Base-by-base conservation (phyloP, 2,797 vertebrate genomes). In the Diglossa cyanea region DNA sequence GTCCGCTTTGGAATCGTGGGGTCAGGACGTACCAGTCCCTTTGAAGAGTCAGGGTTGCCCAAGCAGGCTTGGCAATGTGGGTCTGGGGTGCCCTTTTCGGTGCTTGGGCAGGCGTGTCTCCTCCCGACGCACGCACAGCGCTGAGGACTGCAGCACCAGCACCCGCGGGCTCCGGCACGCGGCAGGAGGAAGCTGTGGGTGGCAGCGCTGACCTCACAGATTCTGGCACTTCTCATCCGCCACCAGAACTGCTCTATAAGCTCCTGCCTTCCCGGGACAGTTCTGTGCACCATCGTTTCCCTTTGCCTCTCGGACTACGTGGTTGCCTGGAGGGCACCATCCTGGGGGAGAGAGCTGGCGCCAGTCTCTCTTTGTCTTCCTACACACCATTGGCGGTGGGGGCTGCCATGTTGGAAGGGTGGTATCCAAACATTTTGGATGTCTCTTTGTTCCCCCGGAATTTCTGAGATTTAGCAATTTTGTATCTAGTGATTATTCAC, bases 101-200 rank as follows among this genome's bases (percentile, higher is more conserved):
- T 24, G 24, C 58, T 24, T 21, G 66, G 39, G 28, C 33, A 18
- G 57, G 23, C 0, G 0, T 3, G 44, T 12, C 14, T 65, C 17
- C 31, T 65, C 35, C 60, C 0, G 1, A 5, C 4, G 2, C 18
- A 2, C 0, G 3, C 24, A 8, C 50, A 24, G 24, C 0, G 0
- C 57, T 13, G 40, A 4, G 15, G 19, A 8, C 33, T 26, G 57
- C 30, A 3, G 50, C 7, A 10, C 18, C 23, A 8, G 7, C 23
- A 7, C 30, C 12, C 0, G 0, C 0, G 0, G 33, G 7, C 7
- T 5, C 28, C 1, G 24, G 33, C 33, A 5, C 4, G 2, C 5
- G 2, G 18, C 28, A 13, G 24, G 16, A 19, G 40, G 30, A 16
- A 20, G 35, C 42, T 47, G 24, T 1, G 58, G 33, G 8, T 4